Percentiles rank a stretch among this genome's conserved stretches.
These are phyloP conservation scores for Alces alces DNA, from an alignment of 2,113 vertebrate species.

Conservation along the genomic window DNA sequence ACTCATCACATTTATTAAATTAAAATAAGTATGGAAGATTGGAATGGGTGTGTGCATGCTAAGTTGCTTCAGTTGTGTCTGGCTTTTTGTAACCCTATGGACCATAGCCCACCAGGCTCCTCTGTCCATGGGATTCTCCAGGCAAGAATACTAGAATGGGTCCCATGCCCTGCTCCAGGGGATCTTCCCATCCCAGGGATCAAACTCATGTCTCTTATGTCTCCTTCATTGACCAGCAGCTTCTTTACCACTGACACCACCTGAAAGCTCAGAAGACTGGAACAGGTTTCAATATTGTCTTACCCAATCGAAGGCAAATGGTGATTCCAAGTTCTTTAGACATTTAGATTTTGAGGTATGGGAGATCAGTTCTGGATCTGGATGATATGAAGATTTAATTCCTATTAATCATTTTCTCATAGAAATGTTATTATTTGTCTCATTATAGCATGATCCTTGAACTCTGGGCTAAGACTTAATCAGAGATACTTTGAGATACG, in stretches of 20 bases:
- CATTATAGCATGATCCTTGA: background rate
- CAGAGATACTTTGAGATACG: background rate
- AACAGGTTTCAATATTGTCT: background rate
- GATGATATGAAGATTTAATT: background rate
- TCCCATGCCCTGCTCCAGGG: background rate
- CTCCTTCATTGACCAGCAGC: background rate
- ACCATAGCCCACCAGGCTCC: background rate
- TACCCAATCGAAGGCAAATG: background rate
- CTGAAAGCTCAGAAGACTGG: background rate
- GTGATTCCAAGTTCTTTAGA: background rate
- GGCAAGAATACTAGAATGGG: background rate
- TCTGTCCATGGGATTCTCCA: background rate
- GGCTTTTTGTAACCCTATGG: background rate
- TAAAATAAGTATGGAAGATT: background rate
- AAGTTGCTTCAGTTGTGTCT: background rate
- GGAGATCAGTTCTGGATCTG: background rate
- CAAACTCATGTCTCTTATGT: background rate
- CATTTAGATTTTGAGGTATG: background rate
- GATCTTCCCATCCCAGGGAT: background rate
- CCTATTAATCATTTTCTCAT: background rate
- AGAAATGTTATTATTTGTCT: background rate
- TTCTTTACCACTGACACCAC: background rate
- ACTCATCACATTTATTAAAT: background rate
- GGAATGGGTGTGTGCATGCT: background rate
- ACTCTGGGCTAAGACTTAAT: background rate